Evolutionary conservation across 1,140 invertebrate genomes (phyloP).

Genomic region (Drosophila lacertosa): DNA sequence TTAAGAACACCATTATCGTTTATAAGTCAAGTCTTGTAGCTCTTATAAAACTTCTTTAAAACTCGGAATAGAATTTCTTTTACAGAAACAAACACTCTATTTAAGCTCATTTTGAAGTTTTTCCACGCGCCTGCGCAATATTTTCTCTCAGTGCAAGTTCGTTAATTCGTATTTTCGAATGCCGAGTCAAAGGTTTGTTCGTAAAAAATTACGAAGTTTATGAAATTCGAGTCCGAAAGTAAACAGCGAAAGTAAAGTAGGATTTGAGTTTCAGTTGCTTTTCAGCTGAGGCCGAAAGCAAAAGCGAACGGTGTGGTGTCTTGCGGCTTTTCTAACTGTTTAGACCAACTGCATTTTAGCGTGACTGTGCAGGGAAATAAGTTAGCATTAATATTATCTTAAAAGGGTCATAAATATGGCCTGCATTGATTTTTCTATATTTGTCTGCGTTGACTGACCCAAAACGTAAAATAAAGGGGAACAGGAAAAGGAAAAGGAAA

Average conservation of each 20-base stretch:
- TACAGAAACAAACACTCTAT: neutral
- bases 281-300: conserved; percentile 59
- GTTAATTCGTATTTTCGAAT: conserved; percentile 6
- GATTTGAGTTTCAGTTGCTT: conserved; percentile 46
- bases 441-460: conserved; percentile 42
- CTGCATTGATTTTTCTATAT: conserved; percentile 14
- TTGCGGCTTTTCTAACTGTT: neutral
- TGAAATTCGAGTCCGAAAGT: conserved; percentile 34
- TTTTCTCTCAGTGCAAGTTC: neutral
- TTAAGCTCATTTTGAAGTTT: conserved; percentile 11
- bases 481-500: conserved; percentile 28
- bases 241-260: conserved; percentile 33
- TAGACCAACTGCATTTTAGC: neutral
- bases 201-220: neutral
- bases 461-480: conserved; percentile 17
- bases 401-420: conserved; percentile 13
- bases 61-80: neutral
- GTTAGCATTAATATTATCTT: conserved; percentile 60
- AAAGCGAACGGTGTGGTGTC: conserved; percentile 23
- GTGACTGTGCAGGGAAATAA: conserved; percentile 33
- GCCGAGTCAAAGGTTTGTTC: conserved; percentile 15
- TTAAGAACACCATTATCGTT: neutral
- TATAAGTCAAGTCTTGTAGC: neutral
- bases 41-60: conserved; percentile 2
- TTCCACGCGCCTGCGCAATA: conserved; percentile 22